These are phyloP conservation scores for Tholera decimalis DNA, from an alignment of 2,888 invertebrate species.

Conservation along the genomic window DNA sequence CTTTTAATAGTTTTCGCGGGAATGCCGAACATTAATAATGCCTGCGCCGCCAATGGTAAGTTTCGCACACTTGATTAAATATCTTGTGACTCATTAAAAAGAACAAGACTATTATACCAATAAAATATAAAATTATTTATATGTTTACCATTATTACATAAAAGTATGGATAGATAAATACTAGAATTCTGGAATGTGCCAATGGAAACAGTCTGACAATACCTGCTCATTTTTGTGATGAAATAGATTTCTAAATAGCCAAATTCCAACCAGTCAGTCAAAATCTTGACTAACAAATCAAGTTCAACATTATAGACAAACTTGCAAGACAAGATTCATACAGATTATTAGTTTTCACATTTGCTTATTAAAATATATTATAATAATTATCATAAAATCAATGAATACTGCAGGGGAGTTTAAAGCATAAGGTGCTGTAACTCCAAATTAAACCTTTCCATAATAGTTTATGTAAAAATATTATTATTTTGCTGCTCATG, in stretches of 20 bases:
- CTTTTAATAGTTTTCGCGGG: conserved; percentile 78
- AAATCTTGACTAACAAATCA: neutral
- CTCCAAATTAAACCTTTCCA: conserved; percentile 4
- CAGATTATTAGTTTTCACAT: neutral
- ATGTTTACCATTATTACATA: conserved; percentile 5
- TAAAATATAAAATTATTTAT: conserved; percentile 6
- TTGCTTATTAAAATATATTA: neutral
- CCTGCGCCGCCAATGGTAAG: conserved; percentile 87
- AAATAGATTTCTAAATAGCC: neutral
- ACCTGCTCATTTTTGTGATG: conserved; percentile 24
- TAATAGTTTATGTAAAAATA: neutral
- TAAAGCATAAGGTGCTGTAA: too few relatives aligned
- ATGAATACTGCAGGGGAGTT: neutral
- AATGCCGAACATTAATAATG: conserved; percentile 88
- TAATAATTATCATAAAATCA: neutral
- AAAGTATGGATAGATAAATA: conserved; percentile 12
- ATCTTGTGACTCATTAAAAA: conserved; percentile 72
- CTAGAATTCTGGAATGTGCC: conserved; percentile 27
- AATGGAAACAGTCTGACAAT: conserved; percentile 25
- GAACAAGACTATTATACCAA: conserved; percentile 46
- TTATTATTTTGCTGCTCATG: conserved; percentile 1
- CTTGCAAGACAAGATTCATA: neutral
- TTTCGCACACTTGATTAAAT: conserved; percentile 76
- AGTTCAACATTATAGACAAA: too few relatives aligned
- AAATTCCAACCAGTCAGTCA: neutral